Evolutionary conservation across 1,140 invertebrate species (phyloP).

Genomic region (Hesperophylax magnus): DNA sequence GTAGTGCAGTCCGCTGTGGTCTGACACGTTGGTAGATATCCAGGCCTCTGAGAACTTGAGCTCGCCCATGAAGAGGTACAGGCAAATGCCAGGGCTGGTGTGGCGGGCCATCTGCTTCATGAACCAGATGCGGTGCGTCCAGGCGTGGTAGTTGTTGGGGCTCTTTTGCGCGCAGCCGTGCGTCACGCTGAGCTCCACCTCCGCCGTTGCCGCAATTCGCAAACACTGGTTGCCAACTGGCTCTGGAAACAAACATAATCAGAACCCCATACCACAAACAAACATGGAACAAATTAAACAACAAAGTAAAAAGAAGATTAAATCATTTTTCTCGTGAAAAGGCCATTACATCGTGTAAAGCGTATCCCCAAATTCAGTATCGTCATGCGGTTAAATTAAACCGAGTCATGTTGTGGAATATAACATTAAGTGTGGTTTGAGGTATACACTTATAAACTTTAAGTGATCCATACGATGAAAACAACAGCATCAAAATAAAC

Average conservation of each 20-base stretch:
- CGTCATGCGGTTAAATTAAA: too few relatives aligned
- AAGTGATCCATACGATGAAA: too few relatives aligned
- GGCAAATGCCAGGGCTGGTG: constrained; percentile 60
- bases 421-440: too few relatives aligned
- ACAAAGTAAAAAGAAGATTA: too few relatives aligned
- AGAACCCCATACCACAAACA: too few relatives aligned
- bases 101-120: constrained; percentile 71
- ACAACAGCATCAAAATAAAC: too few relatives aligned
- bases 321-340: too few relatives aligned
- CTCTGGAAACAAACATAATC: background rate
- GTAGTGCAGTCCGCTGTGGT: constrained; percentile 91
- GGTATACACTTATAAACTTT: too few relatives aligned
- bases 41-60: constrained; percentile 80
- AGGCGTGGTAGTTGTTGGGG: constrained; percentile 92
- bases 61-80: constrained; percentile 70
- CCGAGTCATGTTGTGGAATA: too few relatives aligned
- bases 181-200: constrained; percentile 4
- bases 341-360: too few relatives aligned
- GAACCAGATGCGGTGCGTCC: constrained; percentile 89
- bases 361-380: too few relatives aligned
- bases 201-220: background rate
- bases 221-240: background rate
- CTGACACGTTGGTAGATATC: constrained; percentile 86
- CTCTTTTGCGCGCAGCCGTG: constrained; percentile 76
- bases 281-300: too few relatives aligned